A percentile compares a stretch with the other conserved stretches of the same genome.
phyloP scores from a whole-genome alignment of 2,113 vertebrate species.

The Ramphastos sulfuratus region DNA sequence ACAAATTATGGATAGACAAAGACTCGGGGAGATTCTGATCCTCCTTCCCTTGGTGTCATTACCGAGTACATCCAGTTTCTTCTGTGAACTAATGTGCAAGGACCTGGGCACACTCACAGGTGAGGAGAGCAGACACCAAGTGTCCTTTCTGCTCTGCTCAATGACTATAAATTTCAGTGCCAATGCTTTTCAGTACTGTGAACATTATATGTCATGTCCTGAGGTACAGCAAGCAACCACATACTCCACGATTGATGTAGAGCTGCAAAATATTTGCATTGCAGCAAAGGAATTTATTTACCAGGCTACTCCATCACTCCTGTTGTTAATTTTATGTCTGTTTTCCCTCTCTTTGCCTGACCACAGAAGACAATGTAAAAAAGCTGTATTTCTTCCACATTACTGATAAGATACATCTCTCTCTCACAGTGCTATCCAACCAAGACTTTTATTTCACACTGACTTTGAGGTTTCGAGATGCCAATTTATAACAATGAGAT shows the following conservation, averaged over 20 bases:
- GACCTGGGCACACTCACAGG: neutral
- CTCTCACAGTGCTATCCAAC: neutral
- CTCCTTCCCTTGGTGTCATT: neutral
- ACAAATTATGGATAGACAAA: neutral
- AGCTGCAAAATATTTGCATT: neutral
- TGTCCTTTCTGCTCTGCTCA: neutral
- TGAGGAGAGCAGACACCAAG: neutral
- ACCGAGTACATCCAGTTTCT: neutral
- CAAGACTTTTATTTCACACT: neutral
- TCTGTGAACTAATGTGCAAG: neutral
- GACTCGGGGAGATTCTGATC: neutral
- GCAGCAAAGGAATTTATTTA: neutral
- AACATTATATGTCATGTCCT: accelerated
- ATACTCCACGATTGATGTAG: neutral
- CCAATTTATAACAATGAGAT: neutral
- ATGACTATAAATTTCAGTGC: neutral
- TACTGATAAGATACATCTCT: neutral
- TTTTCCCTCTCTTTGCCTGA: neutral
- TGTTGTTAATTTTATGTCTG: neutral
- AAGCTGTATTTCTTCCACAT: neutral
- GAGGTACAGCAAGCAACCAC: neutral
- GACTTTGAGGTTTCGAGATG: neutral
- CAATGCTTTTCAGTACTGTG: neutral
- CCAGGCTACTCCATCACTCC: neutral
- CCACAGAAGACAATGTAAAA: neutral